Evolutionary conservation across 35 echinoderm and acorn worm genomes (phyloP).

Genomic region (Apostichopus californicus): DNA sequence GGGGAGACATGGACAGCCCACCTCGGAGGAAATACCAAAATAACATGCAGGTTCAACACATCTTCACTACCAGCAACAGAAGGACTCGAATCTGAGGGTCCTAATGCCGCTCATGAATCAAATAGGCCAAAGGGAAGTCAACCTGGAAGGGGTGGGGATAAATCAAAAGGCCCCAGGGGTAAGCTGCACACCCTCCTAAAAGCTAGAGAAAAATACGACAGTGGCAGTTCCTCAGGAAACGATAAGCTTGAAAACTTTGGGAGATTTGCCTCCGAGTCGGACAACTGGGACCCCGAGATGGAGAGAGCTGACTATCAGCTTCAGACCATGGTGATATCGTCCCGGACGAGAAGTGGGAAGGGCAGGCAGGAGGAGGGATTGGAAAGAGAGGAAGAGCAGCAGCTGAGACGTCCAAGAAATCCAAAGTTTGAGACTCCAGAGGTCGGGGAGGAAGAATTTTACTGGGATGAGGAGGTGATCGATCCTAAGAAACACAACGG

Average conservation of each 20-base stretch:
- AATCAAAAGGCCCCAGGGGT: conserved; percentile 42
- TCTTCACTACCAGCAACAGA: conserved; percentile 14
- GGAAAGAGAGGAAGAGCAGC: not conserved
- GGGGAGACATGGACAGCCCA: conserved; percentile 14
- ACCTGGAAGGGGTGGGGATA: not conserved
- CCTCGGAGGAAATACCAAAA: conserved; percentile 44
- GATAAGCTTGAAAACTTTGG: conserved; percentile 41
- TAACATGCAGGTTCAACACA: conserved; percentile 46
- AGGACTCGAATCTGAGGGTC: not conserved
- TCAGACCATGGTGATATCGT: conserved; percentile 55
- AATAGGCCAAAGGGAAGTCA: not conserved
- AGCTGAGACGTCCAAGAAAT: conserved; percentile 46
- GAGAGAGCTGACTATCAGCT: conserved; percentile 40
- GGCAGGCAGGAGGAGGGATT: not conserved
- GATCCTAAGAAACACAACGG: not conserved
- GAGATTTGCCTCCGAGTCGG: conserved; percentile 40
- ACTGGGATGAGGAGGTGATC: conserved; percentile 33
- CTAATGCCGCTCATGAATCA: not conserved
- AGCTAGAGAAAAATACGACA: conserved; percentile 48
- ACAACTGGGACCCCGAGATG: conserved; percentile 55
- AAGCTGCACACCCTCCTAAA: conserved; percentile 43
- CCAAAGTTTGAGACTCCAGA: not conserved
- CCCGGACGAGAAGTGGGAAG: not conserved
- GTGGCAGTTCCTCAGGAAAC: conserved; percentile 31
- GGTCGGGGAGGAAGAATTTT: conserved; percentile 24